Evolutionary conservation across 2,113 vertebrate genomes (phyloP).

Genomic region (Leptobrachium ailaonicum): DNA sequence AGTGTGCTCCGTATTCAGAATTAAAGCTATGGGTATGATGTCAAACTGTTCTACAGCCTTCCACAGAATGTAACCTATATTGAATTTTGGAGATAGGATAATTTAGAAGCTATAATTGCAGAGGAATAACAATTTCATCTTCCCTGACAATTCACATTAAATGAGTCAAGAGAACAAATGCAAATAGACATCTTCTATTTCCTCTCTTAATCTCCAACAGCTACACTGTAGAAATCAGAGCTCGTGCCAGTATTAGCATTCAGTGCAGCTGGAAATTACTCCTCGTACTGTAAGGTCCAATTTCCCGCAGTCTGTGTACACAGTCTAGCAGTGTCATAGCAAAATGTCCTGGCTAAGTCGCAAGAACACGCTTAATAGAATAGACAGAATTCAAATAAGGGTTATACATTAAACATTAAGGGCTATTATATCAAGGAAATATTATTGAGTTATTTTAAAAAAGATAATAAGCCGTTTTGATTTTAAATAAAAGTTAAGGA

Average conservation of each 20-base stretch:
- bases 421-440: no score
- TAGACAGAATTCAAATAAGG: neutral
- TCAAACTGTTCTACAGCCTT: neutral
- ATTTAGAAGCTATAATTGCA: slow-evolving; percentile 31
- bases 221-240: slow-evolving; percentile 63
- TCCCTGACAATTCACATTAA: slow-evolving; percentile 56
- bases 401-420: no score
- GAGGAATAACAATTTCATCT: slow-evolving; percentile 54
- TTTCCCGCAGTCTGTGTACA: slow-evolving; percentile 67
- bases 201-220: slow-evolving; percentile 65
- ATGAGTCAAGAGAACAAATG: slow-evolving; percentile 64
- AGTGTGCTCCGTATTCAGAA: neutral
- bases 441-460: no score
- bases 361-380: slow-evolving; percentile 35
- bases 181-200: slow-evolving; percentile 65
- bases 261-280: slow-evolving; percentile 67
- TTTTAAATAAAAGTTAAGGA: no score
- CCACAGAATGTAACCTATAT: neutral
- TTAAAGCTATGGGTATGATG: neutral
- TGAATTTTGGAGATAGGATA: slow-evolving; percentile 15
- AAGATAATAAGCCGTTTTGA: no score
- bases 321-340: slow-evolving; percentile 63
- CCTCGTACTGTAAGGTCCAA: slow-evolving; percentile 68
- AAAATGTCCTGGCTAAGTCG: slow-evolving; percentile 58
- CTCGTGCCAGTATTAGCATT: slow-evolving; percentile 59